Evolutionary conservation across 2,797 vertebrate genomes (phyloP).

Genomic region (Craterocephalus amniculus): DNA sequence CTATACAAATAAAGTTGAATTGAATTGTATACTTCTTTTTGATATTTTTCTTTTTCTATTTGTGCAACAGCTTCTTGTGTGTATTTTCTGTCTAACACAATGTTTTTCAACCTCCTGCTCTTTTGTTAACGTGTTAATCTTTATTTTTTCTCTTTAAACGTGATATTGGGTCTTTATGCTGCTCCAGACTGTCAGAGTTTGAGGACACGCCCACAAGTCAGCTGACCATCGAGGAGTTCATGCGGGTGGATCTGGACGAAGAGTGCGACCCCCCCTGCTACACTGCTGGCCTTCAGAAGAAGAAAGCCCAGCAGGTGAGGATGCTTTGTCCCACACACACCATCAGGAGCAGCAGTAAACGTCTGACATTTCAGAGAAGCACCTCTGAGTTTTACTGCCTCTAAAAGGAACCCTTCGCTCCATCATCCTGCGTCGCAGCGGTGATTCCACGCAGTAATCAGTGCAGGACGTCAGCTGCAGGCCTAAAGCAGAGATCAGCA

Average conservation of each 20-base stretch:
- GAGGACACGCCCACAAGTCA: conserved; percentile 96
- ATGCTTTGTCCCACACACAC: not conserved
- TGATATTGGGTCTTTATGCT: not conserved
- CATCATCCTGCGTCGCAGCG: conserved; percentile 12
- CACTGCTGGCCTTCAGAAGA: conserved; percentile 88
- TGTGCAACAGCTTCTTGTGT: no score
- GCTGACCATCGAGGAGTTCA: conserved; percentile 96
- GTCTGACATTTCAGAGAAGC: not conserved
- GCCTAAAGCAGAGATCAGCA: no score
- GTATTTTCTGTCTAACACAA: no score
- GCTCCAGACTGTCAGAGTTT: conserved; percentile 90
- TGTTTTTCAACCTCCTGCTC: no score
- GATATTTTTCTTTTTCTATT: no score
- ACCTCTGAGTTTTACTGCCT: not conserved
- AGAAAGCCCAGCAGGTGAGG: conserved; percentile 86
- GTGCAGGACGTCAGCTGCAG: conserved; percentile 30
- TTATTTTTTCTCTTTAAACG: not conserved
- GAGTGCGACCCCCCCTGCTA: conserved; percentile 97
- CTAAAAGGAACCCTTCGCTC: not conserved
- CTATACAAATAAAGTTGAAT: no score
- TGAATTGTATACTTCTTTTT: no score
- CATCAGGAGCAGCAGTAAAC: not conserved
- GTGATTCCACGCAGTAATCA: conserved; percentile 19
- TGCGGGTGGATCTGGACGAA: conserved; percentile 91
- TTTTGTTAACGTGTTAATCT: not conserved